phyloP scores from a whole-genome alignment of 64 coral and sea anemone species.

The Trachythela sp. region DNA sequence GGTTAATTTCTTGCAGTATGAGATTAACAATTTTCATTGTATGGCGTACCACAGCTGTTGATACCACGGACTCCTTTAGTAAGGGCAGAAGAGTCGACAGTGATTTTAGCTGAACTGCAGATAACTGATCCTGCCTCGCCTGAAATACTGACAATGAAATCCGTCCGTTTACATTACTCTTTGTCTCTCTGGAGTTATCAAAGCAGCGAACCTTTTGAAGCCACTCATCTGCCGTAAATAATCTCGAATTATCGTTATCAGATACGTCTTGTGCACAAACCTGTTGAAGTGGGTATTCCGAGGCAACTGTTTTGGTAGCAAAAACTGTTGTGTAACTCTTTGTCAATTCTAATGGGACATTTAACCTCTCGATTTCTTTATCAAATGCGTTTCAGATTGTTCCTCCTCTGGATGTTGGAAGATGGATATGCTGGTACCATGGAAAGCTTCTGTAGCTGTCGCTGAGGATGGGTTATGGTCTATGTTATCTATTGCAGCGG shows the following conservation, averaged over 20 bases:
- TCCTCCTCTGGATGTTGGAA: too few relatives aligned
- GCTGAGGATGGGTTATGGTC: too few relatives aligned
- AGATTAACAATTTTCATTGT: background rate
- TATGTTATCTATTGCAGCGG: slow-evolving; percentile 2
- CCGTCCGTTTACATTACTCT: background rate
- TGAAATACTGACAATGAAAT: slow-evolving; percentile 6
- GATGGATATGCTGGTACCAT: slow-evolving; percentile 10
- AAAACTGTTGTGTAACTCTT: background rate
- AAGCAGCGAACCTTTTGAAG: background rate
- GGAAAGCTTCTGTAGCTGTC: background rate
- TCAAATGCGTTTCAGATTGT: too few relatives aligned
- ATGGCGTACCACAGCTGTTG: background rate
- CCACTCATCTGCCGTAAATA: background rate
- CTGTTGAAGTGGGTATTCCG: background rate
- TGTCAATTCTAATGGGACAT: background rate
- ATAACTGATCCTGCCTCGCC: background rate
- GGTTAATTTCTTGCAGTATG: background rate
- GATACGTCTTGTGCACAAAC: background rate
- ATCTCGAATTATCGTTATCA: background rate
- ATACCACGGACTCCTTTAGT: background rate
- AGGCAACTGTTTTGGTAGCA: background rate
- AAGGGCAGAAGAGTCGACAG: background rate
- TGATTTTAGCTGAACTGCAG: background rate
- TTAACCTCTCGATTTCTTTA: too few relatives aligned
- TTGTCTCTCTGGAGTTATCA: background rate